Conservation (phyloP, 2,113 vertebrate genomes). For the Mastomys natalensis region DNA sequence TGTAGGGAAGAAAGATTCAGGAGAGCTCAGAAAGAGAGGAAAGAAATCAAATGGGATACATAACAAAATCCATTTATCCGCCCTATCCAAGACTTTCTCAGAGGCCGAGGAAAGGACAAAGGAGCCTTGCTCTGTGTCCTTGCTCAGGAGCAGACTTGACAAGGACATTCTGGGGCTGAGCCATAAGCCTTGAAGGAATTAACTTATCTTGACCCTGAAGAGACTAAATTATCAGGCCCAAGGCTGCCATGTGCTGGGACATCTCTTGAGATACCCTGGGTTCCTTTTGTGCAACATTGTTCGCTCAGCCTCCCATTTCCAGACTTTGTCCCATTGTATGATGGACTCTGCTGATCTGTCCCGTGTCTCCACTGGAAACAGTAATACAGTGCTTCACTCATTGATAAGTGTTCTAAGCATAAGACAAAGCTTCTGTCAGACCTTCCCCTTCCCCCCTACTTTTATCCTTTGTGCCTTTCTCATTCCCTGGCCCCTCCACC, state of each 20-base stretch:
- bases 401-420: background rate
- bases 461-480: background rate
- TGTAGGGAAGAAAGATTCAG: background rate
- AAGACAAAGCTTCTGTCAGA: background rate
- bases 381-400: background rate
- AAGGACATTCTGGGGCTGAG: background rate
- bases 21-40: background rate
- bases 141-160: background rate
- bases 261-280: background rate
- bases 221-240: background rate
- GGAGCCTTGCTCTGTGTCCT: background rate
- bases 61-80: background rate
- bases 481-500: background rate
- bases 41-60: background rate
- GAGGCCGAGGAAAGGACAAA: background rate
- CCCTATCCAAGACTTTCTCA: background rate
- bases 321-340: background rate
- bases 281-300: background rate
- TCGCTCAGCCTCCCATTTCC: background rate
- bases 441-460: background rate
- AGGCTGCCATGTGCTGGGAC: background rate
- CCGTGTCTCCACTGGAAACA: background rate
- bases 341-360: background rate
- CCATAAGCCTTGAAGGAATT: background rate
- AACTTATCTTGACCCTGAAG: background rate